phyloP scores from a whole-genome alignment of 1,140 invertebrate species.

The Planococcus citri region DNA sequence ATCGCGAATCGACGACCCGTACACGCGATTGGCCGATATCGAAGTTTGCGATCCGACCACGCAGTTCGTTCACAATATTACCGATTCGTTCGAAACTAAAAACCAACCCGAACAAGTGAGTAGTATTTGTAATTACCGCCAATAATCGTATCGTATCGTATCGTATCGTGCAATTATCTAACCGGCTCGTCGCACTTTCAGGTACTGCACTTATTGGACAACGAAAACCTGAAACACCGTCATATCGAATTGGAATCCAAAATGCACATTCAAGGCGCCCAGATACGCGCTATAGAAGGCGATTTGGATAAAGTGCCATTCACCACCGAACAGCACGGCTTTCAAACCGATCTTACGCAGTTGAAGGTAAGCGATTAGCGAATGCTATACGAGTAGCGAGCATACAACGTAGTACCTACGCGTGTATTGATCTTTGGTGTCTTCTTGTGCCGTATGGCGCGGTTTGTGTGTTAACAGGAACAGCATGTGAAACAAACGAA shows the following conservation, averaged over 20 bases:
- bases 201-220: neutral
- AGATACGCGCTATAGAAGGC: slow-evolving; percentile 18
- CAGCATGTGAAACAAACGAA: neutral
- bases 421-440: no score
- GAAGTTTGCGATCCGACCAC: neutral
- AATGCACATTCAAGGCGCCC: slow-evolving; percentile 22
- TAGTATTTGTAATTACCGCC: slow-evolving; percentile 1
- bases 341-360: slow-evolving; percentile 12
- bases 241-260: slow-evolving; percentile 18
- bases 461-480: neutral
- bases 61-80: neutral
- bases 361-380: slow-evolving; percentile 23
- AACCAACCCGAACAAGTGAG: neutral
- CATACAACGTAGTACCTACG: no score
- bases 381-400: no score
- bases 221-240: slow-evolving; percentile 15
- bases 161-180: no score
- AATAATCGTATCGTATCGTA: no score
- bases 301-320: slow-evolving; percentile 13
- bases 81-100: slow-evolving; percentile 11
- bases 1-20: neutral
- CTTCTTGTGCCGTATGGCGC: neutral
- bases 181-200: no score
- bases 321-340: slow-evolving; percentile 13
- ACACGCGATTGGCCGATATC: neutral